phyloP scores from a whole-genome alignment of 1,140 invertebrate genomes.

The Drosophila subobscura region DNA sequence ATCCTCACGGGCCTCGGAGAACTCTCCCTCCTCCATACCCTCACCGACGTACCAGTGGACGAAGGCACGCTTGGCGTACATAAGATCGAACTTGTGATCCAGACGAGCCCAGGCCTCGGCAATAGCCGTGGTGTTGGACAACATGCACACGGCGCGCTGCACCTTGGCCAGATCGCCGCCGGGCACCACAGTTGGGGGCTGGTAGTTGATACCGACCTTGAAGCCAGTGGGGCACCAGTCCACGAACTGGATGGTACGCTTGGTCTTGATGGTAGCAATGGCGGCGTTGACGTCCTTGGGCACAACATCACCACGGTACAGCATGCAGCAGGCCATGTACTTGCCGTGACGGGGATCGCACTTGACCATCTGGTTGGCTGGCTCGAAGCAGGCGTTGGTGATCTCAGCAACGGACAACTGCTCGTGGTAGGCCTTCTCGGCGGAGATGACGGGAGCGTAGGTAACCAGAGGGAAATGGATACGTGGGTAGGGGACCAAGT shows the following conservation, averaged over 20 bases:
- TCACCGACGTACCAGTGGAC: constrained; percentile 94
- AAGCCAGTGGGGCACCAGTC: constrained; percentile 96
- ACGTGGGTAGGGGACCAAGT: constrained; percentile 93
- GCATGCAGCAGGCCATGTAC: constrained; percentile 95
- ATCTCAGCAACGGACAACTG: constrained; percentile 93
- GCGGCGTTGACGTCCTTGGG: constrained; percentile 93
- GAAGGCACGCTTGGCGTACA: constrained; percentile 93
- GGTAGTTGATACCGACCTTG: constrained; percentile 92
- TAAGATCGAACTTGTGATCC: constrained; percentile 93
- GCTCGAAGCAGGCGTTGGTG: constrained; percentile 95
- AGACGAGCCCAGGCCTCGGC: constrained; percentile 91
- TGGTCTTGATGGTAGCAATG: constrained; percentile 93
- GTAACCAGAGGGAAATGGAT: constrained; percentile 93
- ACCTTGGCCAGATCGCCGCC: constrained; percentile 91
- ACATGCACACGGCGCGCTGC: constrained; percentile 90
- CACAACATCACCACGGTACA: constrained; percentile 91
- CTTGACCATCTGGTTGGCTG: constrained; percentile 96
- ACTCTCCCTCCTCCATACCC: constrained; percentile 94
- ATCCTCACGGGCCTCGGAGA: constrained; percentile 94
- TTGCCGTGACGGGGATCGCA: constrained; percentile 95
- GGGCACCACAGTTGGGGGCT: constrained; percentile 92
- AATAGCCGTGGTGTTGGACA: constrained; percentile 93
- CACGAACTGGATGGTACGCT: constrained; percentile 93
- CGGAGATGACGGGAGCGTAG: constrained; percentile 93
- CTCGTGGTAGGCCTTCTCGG: constrained; percentile 94